phyloP scores from a whole-genome alignment of 2,113 vertebrate genomes.

The Hystrix brachyura region DNA sequence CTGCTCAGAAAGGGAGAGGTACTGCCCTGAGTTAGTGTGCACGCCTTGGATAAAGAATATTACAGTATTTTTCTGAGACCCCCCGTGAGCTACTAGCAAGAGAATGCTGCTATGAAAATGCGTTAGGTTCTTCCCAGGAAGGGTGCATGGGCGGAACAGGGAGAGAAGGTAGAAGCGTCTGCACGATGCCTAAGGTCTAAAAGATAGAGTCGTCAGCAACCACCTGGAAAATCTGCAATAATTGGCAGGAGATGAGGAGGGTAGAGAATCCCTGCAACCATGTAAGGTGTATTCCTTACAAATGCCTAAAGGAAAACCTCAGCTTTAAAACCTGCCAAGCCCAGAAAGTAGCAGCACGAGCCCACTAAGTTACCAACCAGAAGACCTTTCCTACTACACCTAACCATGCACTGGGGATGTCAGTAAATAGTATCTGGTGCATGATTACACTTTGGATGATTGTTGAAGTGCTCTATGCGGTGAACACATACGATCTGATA shows the following conservation, averaged over 20 bases:
- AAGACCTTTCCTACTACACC: background rate
- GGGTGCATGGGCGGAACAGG: background rate
- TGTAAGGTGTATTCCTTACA: background rate
- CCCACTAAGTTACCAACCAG: background rate
- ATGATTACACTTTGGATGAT: background rate
- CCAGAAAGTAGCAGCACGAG: background rate
- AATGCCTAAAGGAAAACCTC: background rate
- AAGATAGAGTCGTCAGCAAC: background rate
- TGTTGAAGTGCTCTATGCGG: background rate
- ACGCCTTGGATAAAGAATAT: background rate
- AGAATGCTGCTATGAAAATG: background rate
- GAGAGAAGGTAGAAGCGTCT: background rate
- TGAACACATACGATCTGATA: background rate
- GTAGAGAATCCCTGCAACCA: background rate
- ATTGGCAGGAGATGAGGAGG: background rate
- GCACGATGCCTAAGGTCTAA: background rate
- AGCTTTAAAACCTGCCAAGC: background rate
- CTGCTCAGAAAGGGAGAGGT: background rate
- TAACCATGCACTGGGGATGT: background rate
- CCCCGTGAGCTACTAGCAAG: background rate
- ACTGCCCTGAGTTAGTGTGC: fast-evolving
- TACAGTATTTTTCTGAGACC: background rate
- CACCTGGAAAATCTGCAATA: background rate
- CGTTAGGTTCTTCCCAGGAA: background rate
- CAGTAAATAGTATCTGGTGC: background rate